A percentile compares a stretch with the other conserved stretches of the same genome.
phyloP scores from a whole-genome alignment of 1,140 invertebrate species.

The Glomeris maerens region DNA sequence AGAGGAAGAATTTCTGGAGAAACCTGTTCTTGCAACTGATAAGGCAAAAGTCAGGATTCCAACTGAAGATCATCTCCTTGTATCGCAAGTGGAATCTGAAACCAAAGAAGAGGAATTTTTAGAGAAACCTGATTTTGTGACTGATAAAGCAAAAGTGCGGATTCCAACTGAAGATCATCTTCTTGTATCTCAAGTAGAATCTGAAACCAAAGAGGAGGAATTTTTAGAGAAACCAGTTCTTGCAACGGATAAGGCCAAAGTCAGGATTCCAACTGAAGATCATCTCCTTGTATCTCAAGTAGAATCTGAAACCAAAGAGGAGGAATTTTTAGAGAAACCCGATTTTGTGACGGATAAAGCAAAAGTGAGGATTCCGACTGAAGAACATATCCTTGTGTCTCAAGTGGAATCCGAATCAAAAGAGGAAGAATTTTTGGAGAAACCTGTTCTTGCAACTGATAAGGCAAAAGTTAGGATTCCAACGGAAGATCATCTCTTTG shows the following conservation, averaged over 20 bases:
- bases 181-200: too few relatives aligned
- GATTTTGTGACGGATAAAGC: conserved; percentile 24
- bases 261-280: too few relatives aligned
- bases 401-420: not conserved
- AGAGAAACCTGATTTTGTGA: too few relatives aligned
- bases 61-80: conserved; percentile 29
- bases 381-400: conserved; percentile 15
- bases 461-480: not conserved
- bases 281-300: not conserved
- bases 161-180: too few relatives aligned
- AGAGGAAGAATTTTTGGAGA: conserved; percentile 23
- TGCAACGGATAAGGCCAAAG: too few relatives aligned
- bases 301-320: conserved; percentile 21
- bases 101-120: conserved; percentile 32
- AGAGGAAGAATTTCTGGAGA: conserved; percentile 23
- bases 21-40: not conserved
- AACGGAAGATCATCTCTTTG: conserved; percentile 28
- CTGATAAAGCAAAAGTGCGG: too few relatives aligned
- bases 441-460: not conserved
- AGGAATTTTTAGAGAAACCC: conserved; percentile 21
- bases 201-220: too few relatives aligned
- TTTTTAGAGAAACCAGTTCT: too few relatives aligned
- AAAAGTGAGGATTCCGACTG: conserved; percentile 23
- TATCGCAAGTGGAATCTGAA: conserved; percentile 33
- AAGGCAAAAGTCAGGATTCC: not conserved